Evolutionary conservation across 2,888 invertebrate genomes (phyloP).

Genomic region (Scelioninae gen. 2): DNA sequence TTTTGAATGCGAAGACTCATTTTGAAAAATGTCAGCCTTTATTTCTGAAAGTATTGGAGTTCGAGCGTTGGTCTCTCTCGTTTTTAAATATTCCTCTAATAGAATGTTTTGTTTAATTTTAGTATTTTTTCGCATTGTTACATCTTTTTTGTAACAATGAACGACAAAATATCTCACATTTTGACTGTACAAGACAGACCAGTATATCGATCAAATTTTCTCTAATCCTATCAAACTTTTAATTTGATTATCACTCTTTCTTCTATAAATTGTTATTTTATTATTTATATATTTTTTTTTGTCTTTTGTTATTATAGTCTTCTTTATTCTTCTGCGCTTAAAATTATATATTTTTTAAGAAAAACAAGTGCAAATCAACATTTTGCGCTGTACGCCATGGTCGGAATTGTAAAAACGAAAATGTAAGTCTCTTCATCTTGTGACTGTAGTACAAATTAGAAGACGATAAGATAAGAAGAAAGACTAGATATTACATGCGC

Average conservation of each 20-base stretch:
- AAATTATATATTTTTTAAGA: neutral
- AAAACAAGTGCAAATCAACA: slow-evolving; percentile 37
- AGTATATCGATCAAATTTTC: slow-evolving; percentile 7
- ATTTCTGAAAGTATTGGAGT: slow-evolving; percentile 18
- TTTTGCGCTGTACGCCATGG: slow-evolving; percentile 25
- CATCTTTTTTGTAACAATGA: slow-evolving; percentile 18
- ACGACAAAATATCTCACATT: slow-evolving; percentile 5
- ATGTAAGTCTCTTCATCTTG: slow-evolving; percentile 69
- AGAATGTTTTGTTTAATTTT: slow-evolving; percentile 14
- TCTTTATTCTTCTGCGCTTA: neutral
- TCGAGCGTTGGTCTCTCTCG: slow-evolving; percentile 25
- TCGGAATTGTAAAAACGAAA: slow-evolving; percentile 62
- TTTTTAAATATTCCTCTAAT: slow-evolving; percentile 28
- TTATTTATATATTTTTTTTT: slow-evolving; percentile 6
- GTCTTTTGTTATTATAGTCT: neutral
- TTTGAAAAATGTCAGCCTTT: slow-evolving; percentile 54
- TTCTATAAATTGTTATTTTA: neutral
- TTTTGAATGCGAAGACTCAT: slow-evolving; percentile 42
- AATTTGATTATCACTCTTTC: slow-evolving; percentile 51
- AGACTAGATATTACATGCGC: slow-evolving; percentile 84
- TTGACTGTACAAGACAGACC: slow-evolving; percentile 9
- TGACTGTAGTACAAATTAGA: slow-evolving; percentile 65
- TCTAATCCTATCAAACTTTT: slow-evolving; percentile 23
- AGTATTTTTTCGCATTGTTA: neutral
- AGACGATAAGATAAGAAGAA: slow-evolving; percentile 65